Percentiles rank a stretch among this genome's conserved stretches.
phyloP scores from a whole-genome alignment of 1,140 invertebrate species.

The Linepithema humile region DNA sequence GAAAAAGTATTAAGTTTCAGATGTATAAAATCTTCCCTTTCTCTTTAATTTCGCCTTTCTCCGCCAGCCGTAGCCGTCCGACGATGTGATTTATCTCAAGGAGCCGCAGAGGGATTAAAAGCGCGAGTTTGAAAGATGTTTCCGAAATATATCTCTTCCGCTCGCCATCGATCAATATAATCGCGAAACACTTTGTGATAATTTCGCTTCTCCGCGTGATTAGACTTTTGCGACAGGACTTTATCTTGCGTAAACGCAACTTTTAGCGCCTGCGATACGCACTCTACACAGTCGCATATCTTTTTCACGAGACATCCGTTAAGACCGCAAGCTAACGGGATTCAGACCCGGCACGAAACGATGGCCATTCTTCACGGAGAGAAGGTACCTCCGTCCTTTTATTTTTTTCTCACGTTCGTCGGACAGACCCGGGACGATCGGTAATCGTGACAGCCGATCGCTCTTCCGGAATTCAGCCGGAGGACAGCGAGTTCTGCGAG shows the following conservation, averaged over 20 bases:
- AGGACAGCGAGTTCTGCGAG: slow-evolving; percentile 56
- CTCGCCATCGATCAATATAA: background rate
- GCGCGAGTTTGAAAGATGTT: slow-evolving; percentile 4
- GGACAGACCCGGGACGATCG: slow-evolving; percentile 61
- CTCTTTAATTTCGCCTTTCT: slow-evolving; percentile 16
- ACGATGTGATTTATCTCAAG: slow-evolving; percentile 35
- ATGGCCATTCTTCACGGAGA: slow-evolving; percentile 65
- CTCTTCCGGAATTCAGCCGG: slow-evolving; percentile 65
- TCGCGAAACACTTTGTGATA: background rate
- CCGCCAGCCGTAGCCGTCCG: background rate
- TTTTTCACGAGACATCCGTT: slow-evolving; percentile 40
- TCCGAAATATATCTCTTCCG: background rate
- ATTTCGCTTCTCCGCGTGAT: background rate
- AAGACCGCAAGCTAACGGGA: slow-evolving; percentile 52
- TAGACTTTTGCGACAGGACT: background rate
- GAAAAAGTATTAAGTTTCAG: slow-evolving; percentile 36
- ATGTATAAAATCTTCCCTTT: slow-evolving; percentile 42
- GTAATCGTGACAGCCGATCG: slow-evolving; percentile 71
- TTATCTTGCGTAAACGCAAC: slow-evolving; percentile 1
- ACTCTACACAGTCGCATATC: background rate
- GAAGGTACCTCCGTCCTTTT: slow-evolving; percentile 43
- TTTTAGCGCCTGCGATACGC: background rate
- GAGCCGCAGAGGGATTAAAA: slow-evolving; percentile 1
- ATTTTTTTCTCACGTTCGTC: slow-evolving; percentile 60
- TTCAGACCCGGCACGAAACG: slow-evolving; percentile 57